phyloP scores from a whole-genome alignment of 2,888 invertebrate genomes.

The Conops quadrifasciatus region DNA sequence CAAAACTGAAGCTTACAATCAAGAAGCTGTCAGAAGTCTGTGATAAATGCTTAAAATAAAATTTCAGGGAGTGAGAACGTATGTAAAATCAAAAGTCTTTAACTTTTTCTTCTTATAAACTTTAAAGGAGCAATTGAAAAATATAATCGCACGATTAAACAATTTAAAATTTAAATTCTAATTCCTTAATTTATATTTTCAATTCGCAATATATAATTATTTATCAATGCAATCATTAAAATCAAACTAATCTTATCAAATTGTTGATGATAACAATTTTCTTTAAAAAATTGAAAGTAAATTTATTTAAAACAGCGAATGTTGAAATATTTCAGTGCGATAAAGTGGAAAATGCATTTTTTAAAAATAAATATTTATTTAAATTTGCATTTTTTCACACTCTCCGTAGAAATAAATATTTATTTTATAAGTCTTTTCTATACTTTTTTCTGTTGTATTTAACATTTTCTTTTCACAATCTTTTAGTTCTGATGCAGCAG shows the following conservation, averaged over 20 bases:
- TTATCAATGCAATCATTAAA: not conserved
- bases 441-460: not conserved
- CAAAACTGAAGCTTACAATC: too few relatives aligned
- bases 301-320: not conserved
- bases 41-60: too few relatives aligned
- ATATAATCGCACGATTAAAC: not conserved
- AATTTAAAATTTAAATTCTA: too few relatives aligned
- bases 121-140: not conserved
- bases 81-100: too few relatives aligned
- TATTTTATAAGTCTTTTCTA: constrained; percentile 4
- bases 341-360: constrained; percentile 2
- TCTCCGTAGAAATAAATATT: constrained; percentile 5
- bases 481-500: too few relatives aligned
- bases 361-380: constrained; percentile 2
- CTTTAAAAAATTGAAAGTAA: constrained; percentile 1
- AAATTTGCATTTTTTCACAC: not conserved
- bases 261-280: not conserved
- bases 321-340: not conserved
- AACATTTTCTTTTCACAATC: not conserved
- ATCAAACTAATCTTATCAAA: not conserved
- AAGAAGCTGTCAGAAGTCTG: too few relatives aligned
- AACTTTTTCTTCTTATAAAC: too few relatives aligned
- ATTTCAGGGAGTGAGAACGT: too few relatives aligned
- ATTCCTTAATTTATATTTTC: too few relatives aligned
- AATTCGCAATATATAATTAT: not conserved